Evolutionary conservation across 2,113 vertebrate genomes (phyloP).

Genomic region (Marmota monax): DNA sequence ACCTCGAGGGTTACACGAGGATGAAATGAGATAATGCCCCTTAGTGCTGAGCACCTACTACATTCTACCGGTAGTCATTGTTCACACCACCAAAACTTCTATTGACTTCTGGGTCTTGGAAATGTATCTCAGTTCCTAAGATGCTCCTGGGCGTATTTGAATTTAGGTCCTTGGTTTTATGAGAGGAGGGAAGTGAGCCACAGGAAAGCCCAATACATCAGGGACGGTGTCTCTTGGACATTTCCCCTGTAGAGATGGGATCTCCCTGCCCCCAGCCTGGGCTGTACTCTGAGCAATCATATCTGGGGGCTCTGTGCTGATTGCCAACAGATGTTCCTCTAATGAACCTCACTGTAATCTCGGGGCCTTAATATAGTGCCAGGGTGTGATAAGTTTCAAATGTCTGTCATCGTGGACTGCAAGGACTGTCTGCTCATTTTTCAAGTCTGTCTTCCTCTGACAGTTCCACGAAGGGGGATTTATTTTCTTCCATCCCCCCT

Average conservation of each 20-base stretch:
- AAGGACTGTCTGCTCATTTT: conserved; percentile 89
- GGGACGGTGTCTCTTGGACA: not conserved
- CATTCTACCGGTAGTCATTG: not conserved
- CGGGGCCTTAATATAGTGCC: conserved; percentile 90
- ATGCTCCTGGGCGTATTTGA: not conserved
- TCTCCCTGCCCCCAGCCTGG: not conserved
- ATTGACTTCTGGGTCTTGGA: not conserved
- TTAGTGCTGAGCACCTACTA: accelerated
- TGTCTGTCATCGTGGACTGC: conserved; percentile 86
- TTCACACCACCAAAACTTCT: not conserved
- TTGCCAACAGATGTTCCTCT: conserved; percentile 89
- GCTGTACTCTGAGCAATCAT: conserved; percentile 71
- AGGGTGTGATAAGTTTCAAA: conserved; percentile 82
- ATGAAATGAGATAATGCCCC: not conserved
- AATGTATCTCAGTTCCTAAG: not conserved
- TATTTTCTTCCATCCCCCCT: conserved; percentile 82
- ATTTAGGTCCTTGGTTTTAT: not conserved
- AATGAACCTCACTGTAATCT: conserved; percentile 87
- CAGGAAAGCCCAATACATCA: not conserved
- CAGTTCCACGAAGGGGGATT: conserved; percentile 84
- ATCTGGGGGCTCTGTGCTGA: conserved; percentile 76
- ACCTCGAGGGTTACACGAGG: no score
- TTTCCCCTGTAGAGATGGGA: not conserved
- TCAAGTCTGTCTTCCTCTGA: conserved; percentile 85
- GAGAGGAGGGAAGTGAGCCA: not conserved